Percentiles rank a stretch among this genome's conserved stretches.
Conservation (phyloP, 2,888 invertebrate species). For the Aphodius granarius region DNA sequence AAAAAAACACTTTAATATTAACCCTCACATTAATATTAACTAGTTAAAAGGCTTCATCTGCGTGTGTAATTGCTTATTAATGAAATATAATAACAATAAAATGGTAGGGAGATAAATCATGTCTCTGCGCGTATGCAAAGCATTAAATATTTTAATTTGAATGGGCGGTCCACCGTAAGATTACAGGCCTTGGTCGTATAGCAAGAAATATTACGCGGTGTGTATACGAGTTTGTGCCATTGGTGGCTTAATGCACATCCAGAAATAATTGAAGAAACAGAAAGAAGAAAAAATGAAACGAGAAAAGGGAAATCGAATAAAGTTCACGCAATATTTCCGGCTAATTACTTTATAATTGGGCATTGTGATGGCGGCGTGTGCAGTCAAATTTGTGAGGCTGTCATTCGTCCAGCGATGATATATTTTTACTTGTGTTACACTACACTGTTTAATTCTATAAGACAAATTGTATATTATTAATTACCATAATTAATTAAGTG, state of each 20-base stretch:
- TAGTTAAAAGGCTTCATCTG: conserved; percentile 1
- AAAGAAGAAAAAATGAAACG: neutral
- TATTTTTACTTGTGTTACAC: too few species aligned
- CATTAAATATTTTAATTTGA: conserved; percentile 51
- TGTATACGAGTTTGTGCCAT: conserved; percentile 2
- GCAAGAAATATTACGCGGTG: conserved; percentile 49
- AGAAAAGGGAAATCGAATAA: conserved; percentile 19
- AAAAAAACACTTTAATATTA: conserved; percentile 19
- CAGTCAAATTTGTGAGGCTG: conserved; percentile 3
- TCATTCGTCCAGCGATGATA: too few species aligned
- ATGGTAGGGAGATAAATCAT: conserved; percentile 35
- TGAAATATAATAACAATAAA: conserved; percentile 19
- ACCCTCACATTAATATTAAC: neutral
- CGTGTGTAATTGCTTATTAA: neutral
- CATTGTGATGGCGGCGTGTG: conserved; percentile 1
- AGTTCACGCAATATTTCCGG: conserved; percentile 25
- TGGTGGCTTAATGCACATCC: neutral
- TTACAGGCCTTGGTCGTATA: conserved; percentile 38
- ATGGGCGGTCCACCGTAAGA: conserved; percentile 46
- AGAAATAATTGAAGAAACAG: neutral
- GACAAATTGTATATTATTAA: neutral
- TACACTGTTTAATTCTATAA: too few species aligned
- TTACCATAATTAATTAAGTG: neutral
- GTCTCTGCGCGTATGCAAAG: conserved; percentile 45
- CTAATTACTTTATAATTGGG: conserved; percentile 48